Conservation (phyloP, 2,888 invertebrate genomes). For the Hypercompe scribonia region DNA sequence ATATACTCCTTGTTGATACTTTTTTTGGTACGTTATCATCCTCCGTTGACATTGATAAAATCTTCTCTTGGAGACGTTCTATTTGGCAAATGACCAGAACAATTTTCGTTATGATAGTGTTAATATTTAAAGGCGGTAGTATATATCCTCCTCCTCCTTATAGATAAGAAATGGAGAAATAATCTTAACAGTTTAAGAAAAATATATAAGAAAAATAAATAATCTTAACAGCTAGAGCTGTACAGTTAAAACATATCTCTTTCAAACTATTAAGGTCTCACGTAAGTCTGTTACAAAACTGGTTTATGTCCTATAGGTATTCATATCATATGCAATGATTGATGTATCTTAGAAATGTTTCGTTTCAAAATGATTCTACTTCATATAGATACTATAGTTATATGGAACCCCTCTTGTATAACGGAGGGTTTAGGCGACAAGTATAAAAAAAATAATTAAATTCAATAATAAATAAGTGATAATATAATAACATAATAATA, state of each 20-base stretch:
- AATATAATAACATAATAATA: too few relatives aligned
- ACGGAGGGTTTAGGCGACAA: neutral
- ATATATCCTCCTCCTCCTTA: too few relatives aligned
- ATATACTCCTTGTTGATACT: neutral
- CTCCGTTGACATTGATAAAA: constrained; percentile 26
- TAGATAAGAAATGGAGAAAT: too few relatives aligned
- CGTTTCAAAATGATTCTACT: neutral
- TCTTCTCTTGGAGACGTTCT: constrained; percentile 36
- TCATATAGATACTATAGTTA: neutral
- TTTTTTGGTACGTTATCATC: neutral
- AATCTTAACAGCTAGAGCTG: too few relatives aligned
- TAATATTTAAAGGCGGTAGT: constrained; percentile 34
- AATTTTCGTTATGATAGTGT: constrained; percentile 37
- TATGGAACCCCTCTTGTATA: neutral
- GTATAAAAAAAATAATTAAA: too few relatives aligned
- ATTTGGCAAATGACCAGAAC: constrained; percentile 50
- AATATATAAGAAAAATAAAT: too few relatives aligned
- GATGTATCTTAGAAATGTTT: too few relatives aligned
- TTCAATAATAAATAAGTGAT: too few relatives aligned
- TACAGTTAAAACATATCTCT: neutral
- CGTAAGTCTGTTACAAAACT: neutral
- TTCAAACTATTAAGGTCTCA: neutral
- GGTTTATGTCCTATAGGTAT: neutral
- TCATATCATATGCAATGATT: neutral
- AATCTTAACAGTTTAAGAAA: too few relatives aligned